Percentiles rank a stretch among this genome's conserved stretches.
These are phyloP conservation scores for Chitala chitala DNA, from an alignment of 2,113 vertebrate genomes.

Conservation along the genomic window DNA sequence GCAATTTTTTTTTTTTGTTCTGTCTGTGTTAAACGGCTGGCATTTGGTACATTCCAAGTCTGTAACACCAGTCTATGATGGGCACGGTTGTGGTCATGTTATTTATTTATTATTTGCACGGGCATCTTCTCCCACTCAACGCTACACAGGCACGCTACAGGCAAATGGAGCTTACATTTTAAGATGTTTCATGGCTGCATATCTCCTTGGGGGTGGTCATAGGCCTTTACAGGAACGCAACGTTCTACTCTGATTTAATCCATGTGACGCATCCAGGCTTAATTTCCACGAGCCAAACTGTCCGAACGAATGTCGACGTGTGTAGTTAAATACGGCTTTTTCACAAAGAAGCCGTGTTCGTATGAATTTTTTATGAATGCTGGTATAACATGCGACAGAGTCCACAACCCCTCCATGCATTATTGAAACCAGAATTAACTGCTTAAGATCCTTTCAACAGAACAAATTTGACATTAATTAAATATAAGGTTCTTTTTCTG, in stretches of 20 bases:
- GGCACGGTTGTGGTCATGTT: background rate
- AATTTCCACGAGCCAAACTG: background rate
- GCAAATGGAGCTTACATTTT: background rate
- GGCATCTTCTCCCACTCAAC: background rate
- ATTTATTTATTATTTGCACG: background rate
- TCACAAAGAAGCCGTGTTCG: background rate
- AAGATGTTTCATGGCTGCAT: too few species aligned
- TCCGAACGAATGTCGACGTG: background rate
- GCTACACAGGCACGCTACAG: background rate
- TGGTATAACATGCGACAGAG: background rate
- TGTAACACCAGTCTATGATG: too few species aligned
- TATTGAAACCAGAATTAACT: conserved; percentile 11
- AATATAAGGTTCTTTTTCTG: background rate
- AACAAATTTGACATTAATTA: conserved; percentile 12
- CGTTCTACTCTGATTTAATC: background rate
- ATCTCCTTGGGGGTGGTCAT: background rate
- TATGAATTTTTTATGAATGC: background rate
- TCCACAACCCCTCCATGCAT: background rate
- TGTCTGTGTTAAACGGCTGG: too few species aligned
- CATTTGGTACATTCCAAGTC: too few species aligned
- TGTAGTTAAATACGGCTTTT: background rate
- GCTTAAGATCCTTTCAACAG: conserved; percentile 7
- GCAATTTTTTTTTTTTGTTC: too few species aligned
- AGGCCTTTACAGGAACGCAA: background rate
- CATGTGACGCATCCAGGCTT: background rate